Evolutionary conservation across 2,797 vertebrate species (phyloP).

Genomic region (Thripadectes ignobilis): DNA sequence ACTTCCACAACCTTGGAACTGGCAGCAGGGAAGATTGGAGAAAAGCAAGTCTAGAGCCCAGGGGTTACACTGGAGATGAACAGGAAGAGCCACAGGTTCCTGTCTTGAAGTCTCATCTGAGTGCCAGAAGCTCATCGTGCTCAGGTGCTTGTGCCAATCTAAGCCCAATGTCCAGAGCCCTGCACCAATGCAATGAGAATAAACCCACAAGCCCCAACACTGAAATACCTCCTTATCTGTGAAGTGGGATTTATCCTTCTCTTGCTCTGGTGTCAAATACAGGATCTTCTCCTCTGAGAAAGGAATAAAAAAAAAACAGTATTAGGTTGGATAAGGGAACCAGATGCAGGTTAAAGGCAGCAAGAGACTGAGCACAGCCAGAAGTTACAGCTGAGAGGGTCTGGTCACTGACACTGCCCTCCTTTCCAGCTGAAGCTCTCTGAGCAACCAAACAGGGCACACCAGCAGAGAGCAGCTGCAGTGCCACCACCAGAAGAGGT

Average conservation of each 20-base stretch:
- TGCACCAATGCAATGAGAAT: not conserved
- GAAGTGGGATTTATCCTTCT: slow-evolving; percentile 99
- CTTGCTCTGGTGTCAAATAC: slow-evolving; percentile 97
- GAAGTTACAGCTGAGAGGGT: not conserved
- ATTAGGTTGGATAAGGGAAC: not conserved
- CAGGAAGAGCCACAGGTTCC: not conserved
- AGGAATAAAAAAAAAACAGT: not conserved
- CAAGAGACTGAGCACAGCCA: not conserved
- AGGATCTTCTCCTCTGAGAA: slow-evolving; percentile 93
- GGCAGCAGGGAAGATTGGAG: not conserved
- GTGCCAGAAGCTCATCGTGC: not conserved
- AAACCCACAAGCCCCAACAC: not conserved
- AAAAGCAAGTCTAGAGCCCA: not conserved
- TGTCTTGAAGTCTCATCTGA: not conserved
- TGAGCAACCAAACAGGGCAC: not conserved
- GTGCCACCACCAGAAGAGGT: not conserved
- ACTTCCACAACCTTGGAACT: not conserved
- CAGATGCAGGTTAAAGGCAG: not conserved
- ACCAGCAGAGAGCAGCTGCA: not conserved
- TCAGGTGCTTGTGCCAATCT: not conserved
- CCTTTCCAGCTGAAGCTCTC: not conserved
- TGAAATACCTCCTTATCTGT: slow-evolving; percentile 96
- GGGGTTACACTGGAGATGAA: not conserved
- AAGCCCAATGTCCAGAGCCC: not conserved
- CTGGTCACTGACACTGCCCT: not conserved